Conservation (phyloP, 2,797 vertebrate genomes). For the Hydrophis major region DNA sequence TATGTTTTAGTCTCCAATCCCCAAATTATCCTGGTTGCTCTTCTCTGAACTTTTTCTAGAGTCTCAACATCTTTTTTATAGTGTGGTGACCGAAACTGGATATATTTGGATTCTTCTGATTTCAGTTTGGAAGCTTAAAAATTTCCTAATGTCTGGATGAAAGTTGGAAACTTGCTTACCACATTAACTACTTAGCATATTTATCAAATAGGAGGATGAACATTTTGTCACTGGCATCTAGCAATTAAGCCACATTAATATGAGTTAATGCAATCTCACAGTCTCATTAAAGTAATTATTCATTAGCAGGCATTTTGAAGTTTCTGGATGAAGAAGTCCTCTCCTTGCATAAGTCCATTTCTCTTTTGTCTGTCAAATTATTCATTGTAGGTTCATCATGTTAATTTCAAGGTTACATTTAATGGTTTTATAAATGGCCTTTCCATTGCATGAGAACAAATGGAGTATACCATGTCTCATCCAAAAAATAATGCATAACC, state of each 20-base stretch:
- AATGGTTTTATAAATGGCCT: slow-evolving; percentile 61
- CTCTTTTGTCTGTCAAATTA: slow-evolving; percentile 53
- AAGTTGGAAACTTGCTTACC: neutral
- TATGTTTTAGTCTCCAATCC: too few relatives aligned
- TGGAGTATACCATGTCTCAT: slow-evolving; percentile 41
- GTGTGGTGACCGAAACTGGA: neutral
- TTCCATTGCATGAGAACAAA: slow-evolving; percentile 41
- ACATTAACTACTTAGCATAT: slow-evolving; percentile 11
- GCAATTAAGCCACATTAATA: slow-evolving; percentile 37
- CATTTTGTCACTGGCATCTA: slow-evolving; percentile 34
- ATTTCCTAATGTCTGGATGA: neutral
- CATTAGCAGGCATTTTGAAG: slow-evolving; percentile 37
- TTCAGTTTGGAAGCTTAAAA: neutral
- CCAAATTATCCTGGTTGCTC: too few relatives aligned
- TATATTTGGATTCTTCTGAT: neutral
- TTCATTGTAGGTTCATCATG: slow-evolving; percentile 55
- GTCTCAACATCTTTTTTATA: too few relatives aligned
- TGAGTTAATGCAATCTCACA: slow-evolving; percentile 31
- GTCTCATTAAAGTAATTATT: slow-evolving; percentile 58
- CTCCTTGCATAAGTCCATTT: slow-evolving; percentile 50
- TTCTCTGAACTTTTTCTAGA: too few relatives aligned
- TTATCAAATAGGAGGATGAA: slow-evolving; percentile 19
- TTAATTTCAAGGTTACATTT: slow-evolving; percentile 67
- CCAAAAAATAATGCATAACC: slow-evolving; percentile 60
- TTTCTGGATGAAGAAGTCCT: slow-evolving; percentile 41